A percentile compares a stretch with the other conserved stretches of the same genome.
Evolutionary conservation across 1,140 invertebrate genomes (phyloP).

Genomic region (Gonioctena quinquepunctata): DNA sequence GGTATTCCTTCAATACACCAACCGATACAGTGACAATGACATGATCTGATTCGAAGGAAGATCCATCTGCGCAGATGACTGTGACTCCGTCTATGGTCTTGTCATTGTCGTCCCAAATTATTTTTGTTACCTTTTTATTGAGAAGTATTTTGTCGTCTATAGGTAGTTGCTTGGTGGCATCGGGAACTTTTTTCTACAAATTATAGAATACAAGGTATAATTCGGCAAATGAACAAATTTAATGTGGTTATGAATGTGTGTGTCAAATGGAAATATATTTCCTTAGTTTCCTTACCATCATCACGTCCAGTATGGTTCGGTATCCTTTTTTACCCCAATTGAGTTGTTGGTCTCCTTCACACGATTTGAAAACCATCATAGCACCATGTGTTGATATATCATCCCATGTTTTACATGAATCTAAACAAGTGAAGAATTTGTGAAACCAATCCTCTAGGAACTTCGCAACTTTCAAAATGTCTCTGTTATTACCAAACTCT

Average conservation of each 20-base stretch:
- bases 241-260: too few relatives aligned
- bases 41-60: slow-evolving; percentile 63
- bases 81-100: slow-evolving; percentile 25
- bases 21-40: slow-evolving; percentile 71
- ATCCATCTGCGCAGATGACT: slow-evolving; percentile 58
- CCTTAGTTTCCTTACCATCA: slow-evolving; percentile 32
- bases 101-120: slow-evolving; percentile 54
- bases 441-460: slow-evolving; percentile 62
- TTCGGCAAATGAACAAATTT: too few relatives aligned
- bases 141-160: slow-evolving; percentile 55
- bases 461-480: slow-evolving; percentile 44
- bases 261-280: too few relatives aligned
- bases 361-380: slow-evolving; percentile 16
- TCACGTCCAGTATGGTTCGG: slow-evolving; percentile 38
- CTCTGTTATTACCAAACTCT: slow-evolving; percentile 20
- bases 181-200: slow-evolving; percentile 26
- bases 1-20: slow-evolving; percentile 69
- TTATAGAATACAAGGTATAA: too few relatives aligned
- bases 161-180: slow-evolving; percentile 21
- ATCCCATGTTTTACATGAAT: slow-evolving; percentile 64
- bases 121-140: slow-evolving; percentile 58
- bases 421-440: slow-evolving; percentile 60
- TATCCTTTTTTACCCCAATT: slow-evolving; percentile 45
- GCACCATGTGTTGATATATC: slow-evolving; percentile 63
- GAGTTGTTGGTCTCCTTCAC: slow-evolving; percentile 36